Base-by-base conservation (phyloP, 2,113 vertebrate species). In the Neodon shergylaensis region DNA sequence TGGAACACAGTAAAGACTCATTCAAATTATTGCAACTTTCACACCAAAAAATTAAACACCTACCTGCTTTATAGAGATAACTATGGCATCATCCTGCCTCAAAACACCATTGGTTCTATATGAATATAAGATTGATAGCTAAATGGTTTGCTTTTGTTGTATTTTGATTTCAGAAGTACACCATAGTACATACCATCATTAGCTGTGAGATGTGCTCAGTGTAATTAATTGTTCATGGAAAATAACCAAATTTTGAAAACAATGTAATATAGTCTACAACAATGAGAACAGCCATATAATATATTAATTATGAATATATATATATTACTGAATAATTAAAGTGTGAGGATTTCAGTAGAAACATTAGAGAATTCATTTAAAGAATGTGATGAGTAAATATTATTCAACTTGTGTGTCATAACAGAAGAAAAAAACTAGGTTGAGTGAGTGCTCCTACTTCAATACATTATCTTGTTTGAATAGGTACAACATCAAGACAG, bases 171-270 rank as follows among this genome's bases (percentile, higher is more conserved):
- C 10, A 88, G 66, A 96, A 94, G 22, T 52, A 63, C 24, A 63
- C 21, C 58, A 42, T 6, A 63, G 54, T 93, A 66, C 82, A 61
- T 90, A 95, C 0, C 76, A 21, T 21, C 76, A 92, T 90, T 85
- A 95, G 31, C 89, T 88, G 22, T 85, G 76, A 95, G 44, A 44
- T 90, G 13, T 90, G 7, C 47, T 76, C n/a, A 72, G 5, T 78
- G 28, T 2, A 89, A 91, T 92, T 82, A 93, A 84, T 93, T 90
- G 93, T 96, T 90, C 82, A 92, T 63, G 72, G 54, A 22, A 88
- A 92, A 86, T 22, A 77, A 77, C 70, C 81, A 94, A 73, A 65
- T 31, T 94, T 28, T 92, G 22, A 77, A 49, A 94, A 72, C 28
- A 16, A 14, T 42, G n/a, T 66, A 58, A 90, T 89, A 78, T 68